These are phyloP conservation scores for Fregetta grallaria DNA, from an alignment of 2,113 vertebrate species.

Conservation along the genomic window DNA sequence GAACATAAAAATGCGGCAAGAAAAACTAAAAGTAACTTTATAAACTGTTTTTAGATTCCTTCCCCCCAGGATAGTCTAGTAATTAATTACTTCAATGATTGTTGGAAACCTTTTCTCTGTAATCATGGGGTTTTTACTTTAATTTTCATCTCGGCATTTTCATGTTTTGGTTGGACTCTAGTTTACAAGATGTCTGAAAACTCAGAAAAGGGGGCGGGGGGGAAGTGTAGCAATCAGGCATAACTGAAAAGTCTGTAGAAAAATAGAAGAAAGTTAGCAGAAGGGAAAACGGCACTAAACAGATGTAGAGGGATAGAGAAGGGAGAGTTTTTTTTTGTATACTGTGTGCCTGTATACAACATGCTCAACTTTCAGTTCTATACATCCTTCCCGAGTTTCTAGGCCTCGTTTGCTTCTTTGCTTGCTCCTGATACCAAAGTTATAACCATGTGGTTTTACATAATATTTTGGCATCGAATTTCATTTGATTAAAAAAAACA, in stretches of 20 bases:
- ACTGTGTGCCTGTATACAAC: background rate
- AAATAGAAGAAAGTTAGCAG: background rate
- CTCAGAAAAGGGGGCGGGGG: background rate
- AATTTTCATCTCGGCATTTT: background rate
- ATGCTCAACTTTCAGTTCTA: background rate
- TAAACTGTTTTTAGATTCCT: background rate
- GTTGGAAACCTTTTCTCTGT: background rate
- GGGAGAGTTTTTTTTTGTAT: background rate
- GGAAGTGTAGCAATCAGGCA: background rate
- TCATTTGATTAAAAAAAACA: slow-evolving; percentile 24
- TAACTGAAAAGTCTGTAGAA: background rate
- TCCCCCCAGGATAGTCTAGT: background rate
- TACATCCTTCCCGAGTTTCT: background rate
- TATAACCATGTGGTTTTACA: background rate
- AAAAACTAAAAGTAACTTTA: background rate
- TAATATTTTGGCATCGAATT: slow-evolving; percentile 6
- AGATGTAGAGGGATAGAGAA: background rate
- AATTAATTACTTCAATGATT: background rate
- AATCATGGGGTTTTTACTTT: background rate
- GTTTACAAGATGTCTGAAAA: background rate
- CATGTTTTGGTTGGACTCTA: background rate
- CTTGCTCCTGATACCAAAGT: background rate
- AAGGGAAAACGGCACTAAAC: background rate
- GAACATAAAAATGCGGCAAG: background rate
- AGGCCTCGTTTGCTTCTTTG: background rate